phyloP scores from a whole-genome alignment of 2,113 vertebrate species.

The Salvator merianae region DNA sequence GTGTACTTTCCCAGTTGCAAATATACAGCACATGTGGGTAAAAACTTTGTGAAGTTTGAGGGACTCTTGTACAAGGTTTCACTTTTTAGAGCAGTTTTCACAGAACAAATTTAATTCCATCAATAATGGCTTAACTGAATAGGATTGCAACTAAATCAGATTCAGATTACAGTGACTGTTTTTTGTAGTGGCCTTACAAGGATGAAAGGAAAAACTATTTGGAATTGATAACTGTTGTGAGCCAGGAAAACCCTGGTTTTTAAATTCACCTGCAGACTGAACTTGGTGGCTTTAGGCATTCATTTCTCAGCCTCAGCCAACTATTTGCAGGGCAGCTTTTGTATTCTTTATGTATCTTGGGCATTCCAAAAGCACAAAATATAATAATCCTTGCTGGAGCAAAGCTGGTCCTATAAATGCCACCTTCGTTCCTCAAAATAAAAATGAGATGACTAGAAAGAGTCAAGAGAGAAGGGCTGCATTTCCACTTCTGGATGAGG shows the following conservation, averaged over 20 bases:
- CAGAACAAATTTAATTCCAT: no score
- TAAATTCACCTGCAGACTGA: background rate
- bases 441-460: background rate
- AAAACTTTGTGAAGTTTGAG: no score
- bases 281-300: background rate
- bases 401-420: background rate
- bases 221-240: background rate
- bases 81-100: background rate
- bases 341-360: background rate
- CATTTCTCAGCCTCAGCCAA: background rate
- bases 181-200: background rate
- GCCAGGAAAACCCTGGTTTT: background rate
- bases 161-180: no score
- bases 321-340: background rate
- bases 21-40: no score
- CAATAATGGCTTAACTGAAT: background rate
- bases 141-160: no score
- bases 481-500: background rate
- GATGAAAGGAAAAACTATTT: background rate
- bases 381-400: background rate
- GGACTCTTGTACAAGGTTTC: no score
- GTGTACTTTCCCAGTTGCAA: no score
- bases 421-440: background rate
- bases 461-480: no score
- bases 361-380: background rate